Conservation (phyloP, 2,113 vertebrate genomes). For the Atractosteus spatula region DNA sequence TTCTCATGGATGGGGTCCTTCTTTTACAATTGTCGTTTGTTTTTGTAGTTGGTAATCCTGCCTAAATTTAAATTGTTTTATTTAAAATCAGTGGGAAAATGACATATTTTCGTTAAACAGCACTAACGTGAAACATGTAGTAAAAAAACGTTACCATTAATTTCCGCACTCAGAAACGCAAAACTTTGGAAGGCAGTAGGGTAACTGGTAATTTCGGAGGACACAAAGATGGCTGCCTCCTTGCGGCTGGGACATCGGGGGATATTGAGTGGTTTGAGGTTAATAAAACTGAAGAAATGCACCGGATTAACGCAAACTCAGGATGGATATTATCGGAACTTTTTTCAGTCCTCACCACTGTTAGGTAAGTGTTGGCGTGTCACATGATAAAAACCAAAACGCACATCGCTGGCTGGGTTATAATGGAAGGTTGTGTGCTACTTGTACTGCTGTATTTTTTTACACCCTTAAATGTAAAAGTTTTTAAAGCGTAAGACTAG, state of each 20-base stretch:
- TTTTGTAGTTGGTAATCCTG: too few species aligned
- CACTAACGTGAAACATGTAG: too few species aligned
- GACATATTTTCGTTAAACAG: too few species aligned
- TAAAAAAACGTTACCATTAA: too few species aligned
- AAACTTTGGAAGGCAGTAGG: too few species aligned
- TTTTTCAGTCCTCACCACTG: slow-evolving; percentile 51
- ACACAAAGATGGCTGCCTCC: slow-evolving; percentile 70
- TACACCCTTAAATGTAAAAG: not conserved
- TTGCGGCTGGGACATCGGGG: slow-evolving; percentile 62
- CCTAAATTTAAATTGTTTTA: too few species aligned
- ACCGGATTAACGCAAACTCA: slow-evolving; percentile 23
- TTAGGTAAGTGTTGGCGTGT: slow-evolving; percentile 54
- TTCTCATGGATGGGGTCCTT: too few species aligned
- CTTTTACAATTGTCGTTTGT: too few species aligned
- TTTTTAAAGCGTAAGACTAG: not conserved
- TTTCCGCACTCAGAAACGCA: too few species aligned
- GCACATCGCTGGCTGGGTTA: not conserved
- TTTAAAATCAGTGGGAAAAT: too few species aligned
- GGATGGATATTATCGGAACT: slow-evolving; percentile 39
- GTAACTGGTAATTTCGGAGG: slow-evolving; percentile 28
- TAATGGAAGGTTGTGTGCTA: not conserved
- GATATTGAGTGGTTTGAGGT: slow-evolving; percentile 49
- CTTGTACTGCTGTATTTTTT: not conserved
- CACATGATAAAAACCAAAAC: not conserved
- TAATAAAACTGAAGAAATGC: slow-evolving; percentile 47